phyloP scores from a whole-genome alignment of 2,113 vertebrate species.

The Willisornis vidua region DNA sequence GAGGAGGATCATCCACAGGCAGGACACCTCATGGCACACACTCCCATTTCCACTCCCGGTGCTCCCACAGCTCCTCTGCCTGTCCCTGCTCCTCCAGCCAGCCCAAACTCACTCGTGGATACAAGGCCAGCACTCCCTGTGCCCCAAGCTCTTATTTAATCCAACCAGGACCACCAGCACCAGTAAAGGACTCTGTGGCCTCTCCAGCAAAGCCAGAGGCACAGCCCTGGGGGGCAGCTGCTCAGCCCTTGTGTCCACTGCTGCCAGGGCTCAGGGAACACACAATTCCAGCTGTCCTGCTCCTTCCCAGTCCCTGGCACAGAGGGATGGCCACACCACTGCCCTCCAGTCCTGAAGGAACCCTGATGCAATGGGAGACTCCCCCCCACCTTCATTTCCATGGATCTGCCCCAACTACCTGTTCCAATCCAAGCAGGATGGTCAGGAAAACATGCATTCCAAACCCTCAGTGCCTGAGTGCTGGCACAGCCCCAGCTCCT shows the following conservation, averaged over 20 bases:
- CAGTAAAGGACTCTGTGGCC: background rate
- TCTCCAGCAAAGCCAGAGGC: background rate
- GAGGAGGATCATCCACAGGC: background rate
- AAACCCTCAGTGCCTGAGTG: fast-evolving
- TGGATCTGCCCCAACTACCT: background rate
- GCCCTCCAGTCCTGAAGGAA: background rate
- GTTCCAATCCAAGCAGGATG: background rate
- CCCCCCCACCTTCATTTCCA: background rate
- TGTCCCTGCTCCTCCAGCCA: background rate
- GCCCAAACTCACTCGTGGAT: background rate
- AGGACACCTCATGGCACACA: fast-evolving
- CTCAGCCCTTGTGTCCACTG: fast-evolving
- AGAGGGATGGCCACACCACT: background rate
- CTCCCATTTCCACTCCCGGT: fast-evolving
- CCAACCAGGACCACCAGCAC: background rate
- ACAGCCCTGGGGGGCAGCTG: background rate
- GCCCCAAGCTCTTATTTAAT: background rate
- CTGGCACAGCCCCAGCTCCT: background rate
- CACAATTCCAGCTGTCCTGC: background rate
- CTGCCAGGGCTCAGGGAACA: background rate
- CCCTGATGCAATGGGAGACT: background rate
- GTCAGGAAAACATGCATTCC: background rate
- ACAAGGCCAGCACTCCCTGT: background rate
- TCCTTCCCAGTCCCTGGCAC: background rate
- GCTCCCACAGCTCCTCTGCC: background rate